Conservation (phyloP, 2,797 vertebrate genomes). For the Otolemur crassicaudatus region DNA sequence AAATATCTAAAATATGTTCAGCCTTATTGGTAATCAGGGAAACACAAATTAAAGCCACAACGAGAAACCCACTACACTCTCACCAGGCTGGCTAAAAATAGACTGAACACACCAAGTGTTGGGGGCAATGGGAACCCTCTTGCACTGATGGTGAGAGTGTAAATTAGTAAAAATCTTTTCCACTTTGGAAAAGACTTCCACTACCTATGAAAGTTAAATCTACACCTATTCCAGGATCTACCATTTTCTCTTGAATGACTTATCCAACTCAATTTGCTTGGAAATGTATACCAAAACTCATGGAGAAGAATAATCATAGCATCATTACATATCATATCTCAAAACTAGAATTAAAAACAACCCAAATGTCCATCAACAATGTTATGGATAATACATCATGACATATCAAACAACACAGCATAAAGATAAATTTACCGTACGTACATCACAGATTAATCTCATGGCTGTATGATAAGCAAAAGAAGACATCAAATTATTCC, state of each 20-base stretch:
- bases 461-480: neutral
- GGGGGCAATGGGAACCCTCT: neutral
- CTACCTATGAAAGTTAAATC: neutral
- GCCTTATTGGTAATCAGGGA: neutral
- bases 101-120: neutral
- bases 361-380: neutral
- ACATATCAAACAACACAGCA: neutral
- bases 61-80: neutral
- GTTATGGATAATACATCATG: neutral
- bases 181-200: neutral
- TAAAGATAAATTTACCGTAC: neutral
- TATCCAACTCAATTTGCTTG: neutral
- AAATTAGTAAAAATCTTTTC: too few relatives aligned
- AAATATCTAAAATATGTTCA: neutral
- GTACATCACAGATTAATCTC: neutral
- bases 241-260: neutral
- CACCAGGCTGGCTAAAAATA: neutral
- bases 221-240: neutral
- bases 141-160: neutral
- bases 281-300: neutral
- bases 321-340: fast-evolving
- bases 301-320: neutral
- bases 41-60: neutral
- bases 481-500: neutral
- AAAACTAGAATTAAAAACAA: neutral